phyloP scores from a whole-genome alignment of 2,888 invertebrate genomes.

The Agriopis aurantiaria region DNA sequence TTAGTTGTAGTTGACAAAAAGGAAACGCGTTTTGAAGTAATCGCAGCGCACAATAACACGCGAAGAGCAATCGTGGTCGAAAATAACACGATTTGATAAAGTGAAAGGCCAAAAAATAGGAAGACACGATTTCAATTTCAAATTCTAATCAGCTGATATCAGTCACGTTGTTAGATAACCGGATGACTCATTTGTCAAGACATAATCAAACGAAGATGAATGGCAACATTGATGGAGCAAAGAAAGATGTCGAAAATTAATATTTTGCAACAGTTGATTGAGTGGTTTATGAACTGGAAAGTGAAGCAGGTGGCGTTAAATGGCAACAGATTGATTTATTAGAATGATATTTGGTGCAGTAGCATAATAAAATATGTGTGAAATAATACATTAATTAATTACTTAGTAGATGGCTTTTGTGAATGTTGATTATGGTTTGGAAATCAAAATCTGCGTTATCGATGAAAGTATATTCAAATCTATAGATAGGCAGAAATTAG shows the following conservation, averaged over 20 bases:
- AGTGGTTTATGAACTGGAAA: slow-evolving; percentile 41
- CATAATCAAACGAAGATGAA: slow-evolving; percentile 36
- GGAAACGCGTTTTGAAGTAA: background rate
- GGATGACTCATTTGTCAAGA: slow-evolving; percentile 40
- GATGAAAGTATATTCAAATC: too few species aligned
- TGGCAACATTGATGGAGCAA: slow-evolving; percentile 32
- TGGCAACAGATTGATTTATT: slow-evolving; percentile 29
- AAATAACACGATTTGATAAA: slow-evolving; percentile 10
- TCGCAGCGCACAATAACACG: background rate
- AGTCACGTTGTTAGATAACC: slow-evolving; percentile 31
- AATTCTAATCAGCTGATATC: slow-evolving; percentile 27
- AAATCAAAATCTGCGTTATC: too few species aligned
- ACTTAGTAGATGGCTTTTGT: background rate
- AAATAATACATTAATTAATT: slow-evolving; percentile 15
- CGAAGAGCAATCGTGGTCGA: slow-evolving; percentile 1
- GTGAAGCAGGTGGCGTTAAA: slow-evolving; percentile 29
- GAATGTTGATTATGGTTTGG: too few species aligned
- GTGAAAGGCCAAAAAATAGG: slow-evolving; percentile 26
- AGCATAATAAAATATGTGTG: slow-evolving; percentile 7
- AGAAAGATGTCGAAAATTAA: slow-evolving; percentile 32
- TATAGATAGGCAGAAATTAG: too few species aligned
- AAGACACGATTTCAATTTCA: slow-evolving; percentile 22
- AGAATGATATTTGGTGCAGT: slow-evolving; percentile 10
- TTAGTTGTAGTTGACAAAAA: background rate
- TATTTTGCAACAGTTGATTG: slow-evolving; percentile 34